Conservation (phyloP, 1,140 invertebrate genomes). For the Diorhabda elongata region DNA sequence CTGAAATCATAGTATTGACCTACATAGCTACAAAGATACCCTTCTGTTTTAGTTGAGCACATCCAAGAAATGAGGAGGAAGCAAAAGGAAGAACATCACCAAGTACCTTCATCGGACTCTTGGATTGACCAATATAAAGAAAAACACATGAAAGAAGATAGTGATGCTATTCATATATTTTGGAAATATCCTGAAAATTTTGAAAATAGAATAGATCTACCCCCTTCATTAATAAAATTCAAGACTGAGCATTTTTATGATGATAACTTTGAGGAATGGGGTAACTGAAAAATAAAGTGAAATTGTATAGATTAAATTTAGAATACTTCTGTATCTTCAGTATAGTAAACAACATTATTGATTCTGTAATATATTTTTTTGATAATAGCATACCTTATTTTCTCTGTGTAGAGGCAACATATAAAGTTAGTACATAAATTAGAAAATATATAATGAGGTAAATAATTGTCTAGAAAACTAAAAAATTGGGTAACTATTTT, state of each 20-base stretch:
- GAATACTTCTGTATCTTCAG: background rate
- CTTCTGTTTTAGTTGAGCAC: conserved; percentile 40
- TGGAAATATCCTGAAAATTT: conserved; percentile 54
- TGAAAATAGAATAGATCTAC: conserved; percentile 52
- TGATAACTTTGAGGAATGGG: conserved; percentile 54
- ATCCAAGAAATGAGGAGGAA: conserved; percentile 31
- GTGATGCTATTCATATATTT: conserved; percentile 43
- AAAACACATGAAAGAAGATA: conserved; percentile 44
- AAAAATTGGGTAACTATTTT: too few species aligned
- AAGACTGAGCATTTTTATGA: conserved; percentile 51
- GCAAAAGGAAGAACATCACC: conserved; percentile 25
- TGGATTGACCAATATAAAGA: conserved; percentile 49
- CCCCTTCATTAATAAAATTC: conserved; percentile 57
- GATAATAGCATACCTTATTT: too few species aligned
- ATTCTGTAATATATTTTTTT: too few species aligned
- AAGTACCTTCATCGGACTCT: conserved; percentile 48
- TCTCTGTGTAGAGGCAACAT: too few species aligned
- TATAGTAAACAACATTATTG: too few species aligned
- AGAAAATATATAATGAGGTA: too few species aligned
- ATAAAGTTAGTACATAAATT: too few species aligned
- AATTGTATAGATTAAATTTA: too few species aligned
- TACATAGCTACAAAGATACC: too few species aligned
- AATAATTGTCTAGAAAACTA: too few species aligned
- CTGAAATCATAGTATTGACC: too few species aligned
- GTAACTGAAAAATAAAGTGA: conserved; percentile 30